A percentile compares a stretch with the other conserved stretches of the same genome.
Evolutionary conservation across 2,797 vertebrate species (phyloP).

Genomic region (Australoheros facetus): DNA sequence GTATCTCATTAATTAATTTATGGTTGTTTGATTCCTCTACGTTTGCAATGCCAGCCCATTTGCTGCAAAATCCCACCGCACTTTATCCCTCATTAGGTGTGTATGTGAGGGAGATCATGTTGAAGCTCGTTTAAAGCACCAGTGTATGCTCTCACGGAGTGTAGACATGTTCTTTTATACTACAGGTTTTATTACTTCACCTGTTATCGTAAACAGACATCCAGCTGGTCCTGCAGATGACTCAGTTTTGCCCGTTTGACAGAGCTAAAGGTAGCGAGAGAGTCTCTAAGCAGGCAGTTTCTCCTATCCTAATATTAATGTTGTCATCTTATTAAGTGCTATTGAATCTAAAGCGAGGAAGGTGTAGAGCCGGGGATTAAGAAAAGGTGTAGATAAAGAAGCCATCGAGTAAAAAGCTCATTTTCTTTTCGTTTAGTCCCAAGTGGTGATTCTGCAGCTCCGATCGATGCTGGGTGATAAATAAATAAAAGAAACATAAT

Average conservation of each 20-base stretch:
- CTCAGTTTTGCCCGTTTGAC: conserved; percentile 10
- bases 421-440: conserved; percentile 71
- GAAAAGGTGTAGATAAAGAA: conserved; percentile 50
- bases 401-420: conserved; percentile 44
- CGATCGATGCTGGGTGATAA: conserved; percentile 65
- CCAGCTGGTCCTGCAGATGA: conserved; percentile 46
- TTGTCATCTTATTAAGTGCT: conserved; percentile 44
- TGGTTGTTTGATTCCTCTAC: conserved; percentile 33
- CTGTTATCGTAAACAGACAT: conserved; percentile 49
- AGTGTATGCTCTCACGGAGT: conserved; percentile 32
- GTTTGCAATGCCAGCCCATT: conserved; percentile 44
- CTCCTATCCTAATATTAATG: conserved; percentile 59
- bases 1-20: neutral
- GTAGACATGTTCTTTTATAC: conserved; percentile 33
- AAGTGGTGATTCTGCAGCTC: conserved; percentile 48
- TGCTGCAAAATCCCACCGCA: conserved; percentile 37
- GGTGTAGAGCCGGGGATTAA: conserved; percentile 12
- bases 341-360: conserved; percentile 50
- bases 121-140: conserved; percentile 64
- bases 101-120: conserved; percentile 61
- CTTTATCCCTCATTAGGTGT: conserved; percentile 61
- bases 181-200: conserved; percentile 48
- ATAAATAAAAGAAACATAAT: conserved; percentile 65
- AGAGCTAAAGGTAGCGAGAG: neutral
- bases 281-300: conserved; percentile 27